Evolutionary conservation across 2,113 vertebrate genomes (phyloP), one percentile per base, ranked within the genome.

Genomic region (Amblyornis subalaris): DNA sequence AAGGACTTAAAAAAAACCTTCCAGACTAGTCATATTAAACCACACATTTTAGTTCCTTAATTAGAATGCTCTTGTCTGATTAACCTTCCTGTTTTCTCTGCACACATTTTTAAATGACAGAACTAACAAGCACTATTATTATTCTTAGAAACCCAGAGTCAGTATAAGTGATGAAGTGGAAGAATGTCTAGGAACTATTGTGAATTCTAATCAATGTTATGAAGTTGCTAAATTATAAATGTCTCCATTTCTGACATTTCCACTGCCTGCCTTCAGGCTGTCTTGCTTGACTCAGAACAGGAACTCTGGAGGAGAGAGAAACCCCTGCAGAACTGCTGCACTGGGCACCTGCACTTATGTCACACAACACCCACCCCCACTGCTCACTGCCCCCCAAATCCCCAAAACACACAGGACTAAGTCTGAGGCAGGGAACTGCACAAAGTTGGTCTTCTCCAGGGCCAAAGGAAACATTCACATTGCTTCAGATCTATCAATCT

Each of bases 21-120:
- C 24, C 51, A 83, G 50, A 77, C 22, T 31, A 77, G 67, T 45
- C 14, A 45, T 10, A 71, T 29, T 78, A 90, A 84, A 73, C 22
- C 47, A 62, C 54, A 40, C 10, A 67, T 84, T 93, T 95, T 40
- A 84, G 64, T 94, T 95, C 79, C 88, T 90, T 88, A 92, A 95
- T 88, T 86, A 90, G 65, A 94, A 93, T 84, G 61, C 50, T 90
- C 26, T 84, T 74, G 51, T 54, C 71, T 55, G 69, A 73, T 83
- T 88, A 95, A 93, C n/a, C 75, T 95, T 96, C 85, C 83, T 87
- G 71, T 91, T 95, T 93, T 86, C 85, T 78, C 72, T 67, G 28
- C n/a, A 50, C 19, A 62, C 7, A 48, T 72, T 93, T 85, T 81
- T 45, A 93, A 95, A 94, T 86, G 88, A 81, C 94, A 91, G 67